These are phyloP conservation scores for Agonopterix alstromeriana DNA, from an alignment of 2,888 invertebrate species.

Conservation along the genomic window DNA sequence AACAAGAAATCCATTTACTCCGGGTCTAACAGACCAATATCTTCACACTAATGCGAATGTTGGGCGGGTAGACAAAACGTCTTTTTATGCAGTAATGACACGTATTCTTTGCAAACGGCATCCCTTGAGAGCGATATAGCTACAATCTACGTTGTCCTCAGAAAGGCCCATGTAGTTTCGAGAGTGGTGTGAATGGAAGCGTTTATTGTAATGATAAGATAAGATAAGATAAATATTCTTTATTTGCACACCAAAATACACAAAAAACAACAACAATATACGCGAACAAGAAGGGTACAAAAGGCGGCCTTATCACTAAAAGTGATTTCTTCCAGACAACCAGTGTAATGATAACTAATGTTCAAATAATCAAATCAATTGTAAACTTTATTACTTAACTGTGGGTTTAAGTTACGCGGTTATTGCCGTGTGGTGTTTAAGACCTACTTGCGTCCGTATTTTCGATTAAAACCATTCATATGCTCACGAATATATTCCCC, in stretches of 20 bases:
- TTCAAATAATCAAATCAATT: not conserved
- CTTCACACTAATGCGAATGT: not conserved
- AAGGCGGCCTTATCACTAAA: too few relatives aligned
- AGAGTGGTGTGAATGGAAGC: constrained; percentile 1
- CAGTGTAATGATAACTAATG: too few relatives aligned
- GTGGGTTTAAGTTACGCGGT: not conserved
- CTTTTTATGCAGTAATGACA: constrained; percentile 13
- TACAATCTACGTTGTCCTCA: constrained; percentile 17
- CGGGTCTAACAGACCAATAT: not conserved
- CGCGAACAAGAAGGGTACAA: too few relatives aligned
- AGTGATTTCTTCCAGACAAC: too few relatives aligned
- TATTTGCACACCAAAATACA: too few relatives aligned
- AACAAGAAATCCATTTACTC: not conserved
- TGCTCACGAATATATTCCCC: too few relatives aligned
- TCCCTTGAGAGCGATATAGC: constrained; percentile 13
- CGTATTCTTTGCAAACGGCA: constrained; percentile 14
- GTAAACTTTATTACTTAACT: not conserved
- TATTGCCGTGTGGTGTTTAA: too few relatives aligned
- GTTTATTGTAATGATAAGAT: not conserved
- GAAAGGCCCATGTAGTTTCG: constrained; percentile 12
- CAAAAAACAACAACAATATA: too few relatives aligned
- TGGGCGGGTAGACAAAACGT: constrained; percentile 4
- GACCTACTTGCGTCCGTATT: too few relatives aligned
- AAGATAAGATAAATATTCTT: too few relatives aligned
- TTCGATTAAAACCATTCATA: too few relatives aligned